Conservation (phyloP, 1,140 invertebrate species). For the Chelonus insularis region DNA sequence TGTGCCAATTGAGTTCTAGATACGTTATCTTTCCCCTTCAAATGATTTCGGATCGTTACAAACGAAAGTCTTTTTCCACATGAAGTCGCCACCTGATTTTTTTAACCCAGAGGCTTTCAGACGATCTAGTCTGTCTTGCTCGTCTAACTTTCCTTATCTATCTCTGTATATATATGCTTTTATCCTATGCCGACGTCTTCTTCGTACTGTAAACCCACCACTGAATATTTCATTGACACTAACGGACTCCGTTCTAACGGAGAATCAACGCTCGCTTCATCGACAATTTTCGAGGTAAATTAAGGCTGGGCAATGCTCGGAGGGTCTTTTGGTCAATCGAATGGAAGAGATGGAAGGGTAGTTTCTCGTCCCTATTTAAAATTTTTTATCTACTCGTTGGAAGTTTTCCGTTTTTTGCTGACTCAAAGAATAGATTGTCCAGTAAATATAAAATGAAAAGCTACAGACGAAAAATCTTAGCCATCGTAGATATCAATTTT, state of each 20-base stretch:
- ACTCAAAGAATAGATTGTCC: too few relatives aligned
- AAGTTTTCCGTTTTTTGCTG: background rate
- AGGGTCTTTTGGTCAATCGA: constrained; percentile 22
- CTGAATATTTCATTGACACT: constrained; percentile 21
- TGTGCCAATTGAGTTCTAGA: too few relatives aligned
- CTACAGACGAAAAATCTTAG: too few relatives aligned
- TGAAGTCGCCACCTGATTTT: too few relatives aligned
- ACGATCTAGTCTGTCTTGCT: too few relatives aligned
- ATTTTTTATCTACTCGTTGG: background rate
- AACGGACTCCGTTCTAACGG: background rate
- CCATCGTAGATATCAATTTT: too few relatives aligned
- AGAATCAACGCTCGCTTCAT: constrained; percentile 21
- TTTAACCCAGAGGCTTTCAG: too few relatives aligned
- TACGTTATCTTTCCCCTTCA: too few relatives aligned
- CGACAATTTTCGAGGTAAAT: constrained; percentile 23
- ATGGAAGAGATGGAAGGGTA: constrained; percentile 20
- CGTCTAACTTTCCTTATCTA: background rate
- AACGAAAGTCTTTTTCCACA: too few relatives aligned
- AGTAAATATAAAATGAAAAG: too few relatives aligned
- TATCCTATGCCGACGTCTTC: background rate
- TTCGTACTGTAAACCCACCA: constrained; percentile 1
- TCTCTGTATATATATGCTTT: background rate
- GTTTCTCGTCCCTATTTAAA: background rate
- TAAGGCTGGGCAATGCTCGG: constrained; percentile 13
- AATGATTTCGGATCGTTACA: too few relatives aligned